A percentile compares a stretch with the other conserved stretches of the same genome.
Conservation (phyloP, 1,140 invertebrate genomes). For the Asbolus verrucosus region DNA sequence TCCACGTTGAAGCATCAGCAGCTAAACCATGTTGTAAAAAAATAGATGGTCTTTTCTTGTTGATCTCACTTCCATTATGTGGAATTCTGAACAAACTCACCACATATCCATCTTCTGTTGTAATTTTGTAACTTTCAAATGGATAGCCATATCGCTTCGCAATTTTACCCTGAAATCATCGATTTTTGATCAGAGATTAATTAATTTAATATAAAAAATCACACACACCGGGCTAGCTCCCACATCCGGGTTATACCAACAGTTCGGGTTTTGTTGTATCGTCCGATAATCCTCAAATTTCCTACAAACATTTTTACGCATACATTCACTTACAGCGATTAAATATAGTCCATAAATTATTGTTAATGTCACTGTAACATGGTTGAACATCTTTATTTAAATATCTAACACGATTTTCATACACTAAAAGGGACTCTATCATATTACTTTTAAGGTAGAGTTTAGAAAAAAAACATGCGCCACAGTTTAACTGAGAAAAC, state of each 20-base stretch:
- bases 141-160: constrained; percentile 68
- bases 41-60: constrained; percentile 62
- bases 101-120: constrained; percentile 69
- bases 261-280: constrained; percentile 52
- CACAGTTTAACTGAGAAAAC: neutral
- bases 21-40: constrained; percentile 75
- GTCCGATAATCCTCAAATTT: constrained; percentile 52
- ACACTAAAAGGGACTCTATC: constrained; percentile 4
- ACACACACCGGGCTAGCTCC: constrained; percentile 50
- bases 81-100: constrained; percentile 68
- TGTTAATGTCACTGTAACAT: neutral
- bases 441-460: neutral
- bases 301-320: constrained; percentile 54
- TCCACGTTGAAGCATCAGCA: constrained; percentile 69
- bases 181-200: neutral
- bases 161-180: constrained; percentile 61
- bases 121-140: constrained; percentile 66
- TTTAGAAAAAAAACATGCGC: neutral
- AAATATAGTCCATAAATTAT: neutral
- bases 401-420: too few species aligned
- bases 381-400: constrained; percentile 11
- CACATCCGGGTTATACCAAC: constrained; percentile 55
- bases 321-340: neutral
- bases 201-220: constrained; percentile 23
- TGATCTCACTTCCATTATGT: constrained; percentile 12